A percentile compares a stretch with the other conserved stretches of the same genome.
Evolutionary conservation across 2,888 invertebrate genomes (phyloP).

Genomic region (Drosophila pseudotakahashii): DNA sequence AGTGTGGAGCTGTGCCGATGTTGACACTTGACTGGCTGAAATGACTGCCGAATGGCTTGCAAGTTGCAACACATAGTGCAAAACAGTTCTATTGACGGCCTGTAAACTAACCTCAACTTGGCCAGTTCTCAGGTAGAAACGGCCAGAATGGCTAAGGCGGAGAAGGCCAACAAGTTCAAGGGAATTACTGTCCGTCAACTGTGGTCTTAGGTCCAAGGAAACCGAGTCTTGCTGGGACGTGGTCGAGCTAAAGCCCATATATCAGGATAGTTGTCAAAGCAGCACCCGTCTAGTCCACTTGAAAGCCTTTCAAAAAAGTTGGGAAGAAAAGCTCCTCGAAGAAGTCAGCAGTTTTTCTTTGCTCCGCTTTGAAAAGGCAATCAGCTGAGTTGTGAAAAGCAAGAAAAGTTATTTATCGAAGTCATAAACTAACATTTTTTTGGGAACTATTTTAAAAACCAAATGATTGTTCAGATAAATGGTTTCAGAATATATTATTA

Average conservation of each 20-base stretch:
- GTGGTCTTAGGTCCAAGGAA: conserved; percentile 18
- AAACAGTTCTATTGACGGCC: conserved; percentile 1
- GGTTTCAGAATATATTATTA: too few relatives aligned
- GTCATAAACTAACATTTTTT: neutral
- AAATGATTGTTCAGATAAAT: too few relatives aligned
- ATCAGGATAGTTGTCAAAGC: conserved; percentile 76
- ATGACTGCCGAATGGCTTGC: conserved; percentile 16
- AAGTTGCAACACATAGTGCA: conserved; percentile 33
- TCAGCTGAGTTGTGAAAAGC: conserved; percentile 53
- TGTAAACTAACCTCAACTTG: conserved; percentile 11
- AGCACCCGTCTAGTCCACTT: conserved; percentile 14
- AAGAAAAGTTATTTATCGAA: conserved; percentile 19
- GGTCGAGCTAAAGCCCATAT: conserved; percentile 51
- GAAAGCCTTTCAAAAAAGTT: neutral
- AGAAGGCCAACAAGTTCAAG: conserved; percentile 9
- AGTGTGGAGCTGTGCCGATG: conserved; percentile 26
- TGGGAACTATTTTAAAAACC: neutral
- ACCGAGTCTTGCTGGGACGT: conserved; percentile 7
- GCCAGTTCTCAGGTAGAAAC: neutral
- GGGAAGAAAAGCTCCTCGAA: neutral
- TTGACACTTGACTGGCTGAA: conserved; percentile 56
- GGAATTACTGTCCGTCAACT: conserved; percentile 71
- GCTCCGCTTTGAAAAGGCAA: conserved; percentile 31
- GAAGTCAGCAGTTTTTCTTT: conserved; percentile 15
- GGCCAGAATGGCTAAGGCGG: neutral